Evolutionary conservation across 53 echinoderm and acorn worm genomes (phyloP).

Genomic region (Echinometra lucunter): DNA sequence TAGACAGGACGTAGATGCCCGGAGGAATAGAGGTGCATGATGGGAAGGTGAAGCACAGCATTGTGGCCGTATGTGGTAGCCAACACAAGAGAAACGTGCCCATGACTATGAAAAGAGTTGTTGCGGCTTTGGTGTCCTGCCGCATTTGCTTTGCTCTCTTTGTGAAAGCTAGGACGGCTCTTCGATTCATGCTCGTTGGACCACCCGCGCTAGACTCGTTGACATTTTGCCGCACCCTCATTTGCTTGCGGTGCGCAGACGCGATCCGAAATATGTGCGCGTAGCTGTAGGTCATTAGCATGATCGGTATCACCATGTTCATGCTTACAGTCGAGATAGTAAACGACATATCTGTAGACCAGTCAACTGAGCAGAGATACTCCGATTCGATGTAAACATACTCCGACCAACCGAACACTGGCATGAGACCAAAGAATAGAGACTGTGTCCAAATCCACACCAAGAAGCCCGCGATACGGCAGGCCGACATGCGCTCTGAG

Average conservation of each 20-base stretch:
- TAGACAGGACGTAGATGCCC: constrained; percentile 70
- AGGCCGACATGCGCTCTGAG: constrained; percentile 67
- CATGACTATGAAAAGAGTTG: constrained; percentile 84
- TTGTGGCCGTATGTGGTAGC: constrained; percentile 77
- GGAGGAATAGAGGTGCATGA: constrained; percentile 70
- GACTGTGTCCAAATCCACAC: constrained; percentile 88
- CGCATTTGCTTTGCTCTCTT: constrained; percentile 73
- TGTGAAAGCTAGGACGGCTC: background rate
- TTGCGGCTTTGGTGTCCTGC: constrained; percentile 85
- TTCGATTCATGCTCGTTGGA: background rate
- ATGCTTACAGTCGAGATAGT: constrained; percentile 61
- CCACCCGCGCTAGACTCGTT: background rate
- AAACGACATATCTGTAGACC: constrained; percentile 73
- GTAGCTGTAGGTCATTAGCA: constrained; percentile 80
- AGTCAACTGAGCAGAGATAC: constrained; percentile 83
- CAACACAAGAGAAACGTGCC: constrained; percentile 90
- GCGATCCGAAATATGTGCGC: constrained; percentile 81
- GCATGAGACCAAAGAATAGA: constrained; percentile 72
- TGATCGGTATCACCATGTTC: constrained; percentile 72
- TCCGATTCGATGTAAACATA: constrained; percentile 77
- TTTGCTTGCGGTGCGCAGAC: constrained; percentile 73
- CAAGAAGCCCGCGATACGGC: constrained; percentile 65
- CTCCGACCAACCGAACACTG: constrained; percentile 75
- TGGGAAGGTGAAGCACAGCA: constrained; percentile 76
- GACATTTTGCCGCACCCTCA: constrained; percentile 23